These are phyloP conservation scores for Sprattus sprattus DNA, from an alignment of 2,113 vertebrate species.

Conservation along the genomic window DNA sequence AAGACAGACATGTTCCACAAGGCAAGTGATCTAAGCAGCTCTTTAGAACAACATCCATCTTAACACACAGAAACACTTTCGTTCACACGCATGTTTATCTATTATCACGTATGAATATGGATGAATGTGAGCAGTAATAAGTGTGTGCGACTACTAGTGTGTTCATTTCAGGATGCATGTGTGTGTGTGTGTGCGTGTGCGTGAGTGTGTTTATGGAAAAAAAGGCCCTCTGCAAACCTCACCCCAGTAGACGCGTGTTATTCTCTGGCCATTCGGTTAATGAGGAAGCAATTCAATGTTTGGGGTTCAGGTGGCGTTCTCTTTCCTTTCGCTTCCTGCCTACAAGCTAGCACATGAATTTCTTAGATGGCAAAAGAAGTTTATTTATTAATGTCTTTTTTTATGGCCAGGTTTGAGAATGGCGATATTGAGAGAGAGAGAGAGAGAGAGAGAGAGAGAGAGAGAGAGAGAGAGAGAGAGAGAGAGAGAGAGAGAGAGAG, in stretches of 20 bases:
- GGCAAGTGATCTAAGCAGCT: too few species aligned
- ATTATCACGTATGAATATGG: background rate
- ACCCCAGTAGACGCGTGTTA: background rate
- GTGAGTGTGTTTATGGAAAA: background rate
- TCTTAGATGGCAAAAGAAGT: background rate
- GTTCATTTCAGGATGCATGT: background rate
- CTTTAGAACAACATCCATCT: too few species aligned
- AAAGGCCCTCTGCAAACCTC: background rate
- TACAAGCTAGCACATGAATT: background rate
- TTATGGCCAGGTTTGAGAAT: too few species aligned
- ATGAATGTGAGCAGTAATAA: background rate
- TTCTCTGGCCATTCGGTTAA: background rate
- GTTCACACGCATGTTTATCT: too few species aligned
- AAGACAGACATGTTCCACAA: background rate
- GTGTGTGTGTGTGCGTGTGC: background rate
- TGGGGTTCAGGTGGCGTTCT: background rate
- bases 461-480: background rate
- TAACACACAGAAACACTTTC: too few species aligned
- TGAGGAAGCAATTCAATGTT: background rate
- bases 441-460: background rate
- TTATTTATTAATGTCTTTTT: too few species aligned
- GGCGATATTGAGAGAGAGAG: background rate
- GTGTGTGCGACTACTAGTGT: background rate
- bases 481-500: background rate
- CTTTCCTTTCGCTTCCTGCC: background rate